Percentiles rank a stretch among this genome's conserved stretches.
These are phyloP conservation scores for Archegozetes longisetosus DNA, from an alignment of 1,140 invertebrate genomes.

Conservation along the genomic window DNA sequence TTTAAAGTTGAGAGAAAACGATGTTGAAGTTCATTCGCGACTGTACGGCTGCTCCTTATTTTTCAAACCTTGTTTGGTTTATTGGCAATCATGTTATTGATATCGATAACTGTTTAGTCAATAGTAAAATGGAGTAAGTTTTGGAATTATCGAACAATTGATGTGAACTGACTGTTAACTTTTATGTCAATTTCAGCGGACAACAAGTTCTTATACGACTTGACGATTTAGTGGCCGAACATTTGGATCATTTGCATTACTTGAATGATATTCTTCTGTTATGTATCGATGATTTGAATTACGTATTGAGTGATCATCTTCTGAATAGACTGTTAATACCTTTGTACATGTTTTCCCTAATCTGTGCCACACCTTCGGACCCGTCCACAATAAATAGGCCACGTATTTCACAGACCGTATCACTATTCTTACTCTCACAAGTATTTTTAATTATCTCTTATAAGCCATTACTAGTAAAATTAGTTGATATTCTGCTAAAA, in stretches of 20 bases:
- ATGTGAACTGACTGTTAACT: not conserved
- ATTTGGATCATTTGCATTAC: slow-evolving; percentile 94
- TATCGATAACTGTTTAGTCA: slow-evolving; percentile 69
- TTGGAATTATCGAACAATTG: not conserved
- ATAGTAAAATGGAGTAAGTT: slow-evolving; percentile 9
- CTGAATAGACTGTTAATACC: slow-evolving; percentile 83
- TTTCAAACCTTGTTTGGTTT: slow-evolving; percentile 98
- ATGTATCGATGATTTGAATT: slow-evolving; percentile 79
- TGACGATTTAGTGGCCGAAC: slow-evolving; percentile 87
- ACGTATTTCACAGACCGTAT: slow-evolving; percentile 67
- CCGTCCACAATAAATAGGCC: slow-evolving; percentile 27
- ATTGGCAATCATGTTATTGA: slow-evolving; percentile 96
- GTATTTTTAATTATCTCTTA: slow-evolving; percentile 86
- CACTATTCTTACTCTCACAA: slow-evolving; percentile 81
- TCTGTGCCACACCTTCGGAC: not conserved
- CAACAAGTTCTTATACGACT: slow-evolving; percentile 69
- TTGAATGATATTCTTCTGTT: slow-evolving; percentile 89
- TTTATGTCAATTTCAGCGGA: slow-evolving; percentile 39
- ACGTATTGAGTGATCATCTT: slow-evolving; percentile 86
- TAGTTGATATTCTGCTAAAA: slow-evolving; percentile 74
- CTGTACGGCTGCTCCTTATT: slow-evolving; percentile 89
- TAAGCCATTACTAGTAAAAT: slow-evolving; percentile 62
- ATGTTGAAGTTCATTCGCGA: slow-evolving; percentile 93
- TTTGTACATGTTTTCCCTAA: slow-evolving; percentile 30
- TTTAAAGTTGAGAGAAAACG: slow-evolving; percentile 80